phyloP scores from a whole-genome alignment of 1,140 invertebrate species.

The Eufriesea mexicana region DNA sequence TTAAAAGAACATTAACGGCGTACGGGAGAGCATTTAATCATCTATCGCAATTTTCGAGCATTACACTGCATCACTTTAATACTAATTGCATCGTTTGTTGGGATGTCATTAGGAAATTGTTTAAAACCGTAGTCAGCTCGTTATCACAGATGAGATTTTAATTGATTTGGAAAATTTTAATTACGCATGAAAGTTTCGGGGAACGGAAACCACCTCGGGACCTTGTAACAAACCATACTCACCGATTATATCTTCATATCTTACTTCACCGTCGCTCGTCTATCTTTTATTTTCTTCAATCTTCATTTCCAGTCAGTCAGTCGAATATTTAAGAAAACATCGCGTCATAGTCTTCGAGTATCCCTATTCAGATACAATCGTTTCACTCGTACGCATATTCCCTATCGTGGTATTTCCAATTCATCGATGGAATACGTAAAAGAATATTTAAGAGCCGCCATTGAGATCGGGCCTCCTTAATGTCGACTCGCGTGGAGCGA shows the following conservation, averaged over 20 bases:
- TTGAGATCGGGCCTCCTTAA: background rate
- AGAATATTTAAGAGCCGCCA: no score
- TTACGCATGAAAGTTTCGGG: background rate
- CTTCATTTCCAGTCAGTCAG: no score
- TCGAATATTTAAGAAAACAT: no score
- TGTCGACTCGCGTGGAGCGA: no score
- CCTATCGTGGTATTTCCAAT: no score
- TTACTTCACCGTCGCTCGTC: background rate
- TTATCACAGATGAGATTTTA: slow-evolving; percentile 3
- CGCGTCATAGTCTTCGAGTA: no score
- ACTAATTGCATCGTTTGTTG: slow-evolving; percentile 5
- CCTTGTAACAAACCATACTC: background rate
- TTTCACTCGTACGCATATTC: no score
- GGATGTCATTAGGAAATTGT: slow-evolving; percentile 20
- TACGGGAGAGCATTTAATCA: background rate
- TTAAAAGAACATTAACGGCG: slow-evolving; percentile 6
- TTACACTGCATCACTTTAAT: slow-evolving; percentile 4
- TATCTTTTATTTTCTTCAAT: no score
- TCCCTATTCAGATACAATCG: no score
- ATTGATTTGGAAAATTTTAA: slow-evolving; percentile 5
- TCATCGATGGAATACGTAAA: no score
- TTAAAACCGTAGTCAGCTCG: background rate
- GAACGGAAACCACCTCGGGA: background rate
- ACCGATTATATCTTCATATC: background rate
- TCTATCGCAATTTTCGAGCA: background rate